A percentile compares a stretch with the other conserved stretches of the same genome.
Conservation (phyloP, 2,888 invertebrate genomes). For the Lithophane leautieri region DNA sequence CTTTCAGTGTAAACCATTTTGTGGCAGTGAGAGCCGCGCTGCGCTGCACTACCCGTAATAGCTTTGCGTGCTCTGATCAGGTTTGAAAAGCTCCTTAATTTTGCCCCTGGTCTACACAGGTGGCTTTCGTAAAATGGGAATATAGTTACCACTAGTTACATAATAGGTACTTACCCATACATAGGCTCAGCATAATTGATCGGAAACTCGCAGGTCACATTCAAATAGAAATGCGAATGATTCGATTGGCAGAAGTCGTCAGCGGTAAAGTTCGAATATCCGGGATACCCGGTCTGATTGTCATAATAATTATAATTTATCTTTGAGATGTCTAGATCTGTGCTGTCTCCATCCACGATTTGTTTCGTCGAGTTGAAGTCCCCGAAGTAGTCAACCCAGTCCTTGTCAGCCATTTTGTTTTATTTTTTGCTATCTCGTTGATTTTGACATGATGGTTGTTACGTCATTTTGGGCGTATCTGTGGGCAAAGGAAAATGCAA, state of each 20-base stretch:
- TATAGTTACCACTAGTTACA: too few relatives aligned
- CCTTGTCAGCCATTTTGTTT: constrained; percentile 82
- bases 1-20: too few relatives aligned
- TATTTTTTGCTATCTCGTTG: constrained; percentile 41
- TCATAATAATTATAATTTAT: constrained; percentile 74
- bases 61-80: neutral
- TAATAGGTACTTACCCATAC: constrained; percentile 92
- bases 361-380: constrained; percentile 70
- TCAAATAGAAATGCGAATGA: constrained; percentile 88
- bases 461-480: constrained; percentile 45
- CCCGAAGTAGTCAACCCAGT: constrained; percentile 80
- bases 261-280: constrained; percentile 81
- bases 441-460: constrained; percentile 50
- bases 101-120: too few relatives aligned
- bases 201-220: constrained; percentile 92
- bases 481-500: constrained; percentile 49
- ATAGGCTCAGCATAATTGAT: constrained; percentile 93
- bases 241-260: constrained; percentile 86
- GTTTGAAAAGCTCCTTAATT: neutral
- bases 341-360: constrained; percentile 56
- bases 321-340: constrained; percentile 62
- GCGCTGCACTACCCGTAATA: too few relatives aligned
- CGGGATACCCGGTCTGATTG: constrained; percentile 73
- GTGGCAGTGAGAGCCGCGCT: neutral
- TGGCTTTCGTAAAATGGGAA: too few relatives aligned